Evolutionary conservation across 2,113 vertebrate genomes (phyloP).

Genomic region (Cyanistes caeruleus): DNA sequence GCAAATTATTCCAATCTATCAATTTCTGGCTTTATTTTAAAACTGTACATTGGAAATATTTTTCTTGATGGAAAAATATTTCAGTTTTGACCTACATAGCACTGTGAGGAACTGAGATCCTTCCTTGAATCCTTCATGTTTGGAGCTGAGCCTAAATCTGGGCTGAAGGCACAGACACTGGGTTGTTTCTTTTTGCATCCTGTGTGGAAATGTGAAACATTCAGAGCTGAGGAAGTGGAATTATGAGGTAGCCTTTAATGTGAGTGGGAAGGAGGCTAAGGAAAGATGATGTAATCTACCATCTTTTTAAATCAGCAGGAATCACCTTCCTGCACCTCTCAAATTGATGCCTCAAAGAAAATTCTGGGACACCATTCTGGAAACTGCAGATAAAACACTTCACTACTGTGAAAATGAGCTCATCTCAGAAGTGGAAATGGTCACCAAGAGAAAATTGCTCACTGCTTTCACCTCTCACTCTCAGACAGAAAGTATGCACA

Average conservation of each 20-base stretch:
- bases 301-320: background rate
- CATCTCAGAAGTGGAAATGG: background rate
- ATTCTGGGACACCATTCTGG: background rate
- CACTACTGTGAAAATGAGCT: background rate
- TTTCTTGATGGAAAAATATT: background rate
- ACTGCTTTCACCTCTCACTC: background rate
- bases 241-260: background rate
- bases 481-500: background rate
- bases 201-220: background rate
- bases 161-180: background rate
- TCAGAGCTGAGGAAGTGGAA: background rate
- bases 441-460: background rate
- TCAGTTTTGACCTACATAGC: rapidly evolving
- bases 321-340: background rate
- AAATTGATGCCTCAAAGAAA: background rate
- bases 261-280: background rate
- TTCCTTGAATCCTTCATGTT: background rate
- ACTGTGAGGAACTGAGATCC: background rate
- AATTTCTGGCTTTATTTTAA: background rate
- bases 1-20: background rate
- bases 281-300: background rate
- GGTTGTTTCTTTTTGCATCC: background rate
- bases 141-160: background rate
- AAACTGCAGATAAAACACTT: background rate
- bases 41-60: background rate